Base-by-base conservation (phyloP, 2,888 invertebrate genomes). In the Gastrophysa polygoni region DNA sequence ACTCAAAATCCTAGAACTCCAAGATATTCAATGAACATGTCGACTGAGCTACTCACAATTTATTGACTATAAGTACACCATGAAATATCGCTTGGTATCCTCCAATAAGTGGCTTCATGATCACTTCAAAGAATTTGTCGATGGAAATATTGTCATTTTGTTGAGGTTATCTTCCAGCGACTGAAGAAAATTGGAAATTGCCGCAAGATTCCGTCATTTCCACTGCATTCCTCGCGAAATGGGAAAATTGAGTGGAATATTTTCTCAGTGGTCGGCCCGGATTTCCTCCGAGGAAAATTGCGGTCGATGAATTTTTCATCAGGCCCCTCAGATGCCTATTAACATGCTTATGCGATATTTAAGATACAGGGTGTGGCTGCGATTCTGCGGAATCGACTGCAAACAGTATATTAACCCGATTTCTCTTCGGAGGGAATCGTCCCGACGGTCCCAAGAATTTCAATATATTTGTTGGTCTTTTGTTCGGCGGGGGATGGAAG, bases 281-380 rank as follows among this genome's bases (percentile, higher is more conserved):
- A 68, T 70, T 70, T 69, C 43, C 63, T 64, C 66, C 57, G 57
- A 64, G 63, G 14, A 67, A 69, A 71, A 71, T 71, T 68, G 71
- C 65, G 70, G 61, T 68, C 69, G 67, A 71, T 71, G 70, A 71
- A 71, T 71, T 70, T 71, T 71, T 71, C 71, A 71, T 71, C 51
- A 57, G 65, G 61, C 64, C 61, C 68, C 66, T 71, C 71, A 68
- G 59, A 69, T 65, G 68, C 64, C 68, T 67, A 69, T 67, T 65
- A 68, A 65, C 67, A 63, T 65, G 62, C 65, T 65, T 68, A 65
- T 67, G 63, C 59, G 64, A 64, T 67, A 67, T 67, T 67, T 67
- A 67, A 62, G 64, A 59, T 44, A 1, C 11, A 24, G 18, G 16
- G 1, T 24, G 43, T 24, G 44, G 21, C 34, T 20, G 11, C 11